A percentile compares a stretch with the other conserved stretches of the same genome.
Evolutionary conservation across 2,888 invertebrate species (phyloP).

Genomic region (Ferdinandea cuprea): DNA sequence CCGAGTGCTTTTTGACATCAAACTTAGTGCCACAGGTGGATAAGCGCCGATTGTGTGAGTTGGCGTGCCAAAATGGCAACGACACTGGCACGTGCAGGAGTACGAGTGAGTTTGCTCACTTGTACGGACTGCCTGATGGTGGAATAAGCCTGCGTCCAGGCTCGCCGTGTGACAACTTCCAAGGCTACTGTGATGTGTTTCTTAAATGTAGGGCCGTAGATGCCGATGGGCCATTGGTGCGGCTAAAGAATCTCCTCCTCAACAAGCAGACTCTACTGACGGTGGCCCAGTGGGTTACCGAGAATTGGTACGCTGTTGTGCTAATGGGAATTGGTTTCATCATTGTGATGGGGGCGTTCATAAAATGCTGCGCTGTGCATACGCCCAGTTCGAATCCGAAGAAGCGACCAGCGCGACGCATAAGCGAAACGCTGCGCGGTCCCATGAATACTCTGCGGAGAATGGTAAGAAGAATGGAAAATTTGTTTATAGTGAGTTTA

Average conservation of each 20-base stretch:
- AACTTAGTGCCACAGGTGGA: slow-evolving; percentile 89
- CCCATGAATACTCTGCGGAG: slow-evolving; percentile 95
- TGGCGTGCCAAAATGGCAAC: slow-evolving; percentile 96
- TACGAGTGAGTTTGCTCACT: slow-evolving; percentile 92
- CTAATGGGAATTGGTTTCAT: slow-evolving; percentile 95
- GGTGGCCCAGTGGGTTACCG: slow-evolving; percentile 96
- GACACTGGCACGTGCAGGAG: slow-evolving; percentile 90
- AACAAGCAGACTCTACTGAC: slow-evolving; percentile 94
- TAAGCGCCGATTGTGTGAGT: slow-evolving; percentile 94
- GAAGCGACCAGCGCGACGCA: slow-evolving; percentile 95
- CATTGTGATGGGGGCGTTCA: slow-evolving; percentile 98
- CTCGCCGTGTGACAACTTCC: slow-evolving; percentile 99
- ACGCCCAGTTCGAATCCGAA: slow-evolving; percentile 99
- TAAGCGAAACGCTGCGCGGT: slow-evolving; percentile 94
- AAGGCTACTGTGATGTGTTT: slow-evolving; percentile 99
- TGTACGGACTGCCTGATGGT: slow-evolving; percentile 89
- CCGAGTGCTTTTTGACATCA: slow-evolving; percentile 96
- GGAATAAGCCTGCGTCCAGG: slow-evolving; percentile 96
- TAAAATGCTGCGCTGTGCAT: slow-evolving; percentile 99
- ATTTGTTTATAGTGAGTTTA: not conserved
- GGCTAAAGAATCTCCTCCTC: slow-evolving; percentile 97
- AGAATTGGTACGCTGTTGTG: slow-evolving; percentile 97
- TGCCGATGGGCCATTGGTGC: slow-evolving; percentile 98
- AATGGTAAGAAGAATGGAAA: slow-evolving; percentile 86
- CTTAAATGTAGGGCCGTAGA: slow-evolving; percentile 99